Evolutionary conservation across 2,888 invertebrate species (phyloP).

Genomic region (Hypomecis punctinalis): DNA sequence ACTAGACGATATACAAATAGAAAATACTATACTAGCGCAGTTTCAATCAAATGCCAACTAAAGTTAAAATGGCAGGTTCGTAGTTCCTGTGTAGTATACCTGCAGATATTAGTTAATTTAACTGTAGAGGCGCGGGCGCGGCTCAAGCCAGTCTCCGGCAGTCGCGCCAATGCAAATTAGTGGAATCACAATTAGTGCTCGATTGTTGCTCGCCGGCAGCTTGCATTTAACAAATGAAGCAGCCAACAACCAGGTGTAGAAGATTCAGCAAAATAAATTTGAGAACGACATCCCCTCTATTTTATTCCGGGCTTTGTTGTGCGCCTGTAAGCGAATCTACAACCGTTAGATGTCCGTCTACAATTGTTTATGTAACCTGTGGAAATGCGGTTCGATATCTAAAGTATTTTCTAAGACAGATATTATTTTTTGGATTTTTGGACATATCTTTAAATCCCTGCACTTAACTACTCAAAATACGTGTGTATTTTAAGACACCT

Average conservation of each 20-base stretch:
- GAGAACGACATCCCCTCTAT: conserved; percentile 58
- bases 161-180: conserved; percentile 74
- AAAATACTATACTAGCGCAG: neutral
- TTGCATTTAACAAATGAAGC: conserved; percentile 74
- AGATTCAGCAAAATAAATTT: conserved; percentile 70
- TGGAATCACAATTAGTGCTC: conserved; percentile 78
- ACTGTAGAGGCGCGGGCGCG: conserved; percentile 50
- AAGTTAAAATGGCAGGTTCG: conserved; percentile 13
- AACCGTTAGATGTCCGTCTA: conserved; percentile 10
- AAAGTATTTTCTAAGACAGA: neutral
- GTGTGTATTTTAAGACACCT: too few species aligned
- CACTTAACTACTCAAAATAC: too few species aligned
- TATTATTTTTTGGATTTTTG: too few species aligned
- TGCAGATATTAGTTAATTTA: conserved; percentile 40
- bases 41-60: conserved; percentile 12
- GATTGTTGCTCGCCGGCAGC: conserved; percentile 71
- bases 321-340: conserved; percentile 39
- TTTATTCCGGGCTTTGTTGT: conserved; percentile 51
- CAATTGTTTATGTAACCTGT: conserved; percentile 3
- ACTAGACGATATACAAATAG: too few species aligned
- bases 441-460: too few species aligned
- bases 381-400: conserved; percentile 2
- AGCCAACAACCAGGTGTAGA: conserved; percentile 67
- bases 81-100: neutral
- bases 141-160: conserved; percentile 56